These are phyloP conservation scores for Seriola rivoliana DNA, from an alignment of 2,113 vertebrate species.

Conservation along the genomic window DNA sequence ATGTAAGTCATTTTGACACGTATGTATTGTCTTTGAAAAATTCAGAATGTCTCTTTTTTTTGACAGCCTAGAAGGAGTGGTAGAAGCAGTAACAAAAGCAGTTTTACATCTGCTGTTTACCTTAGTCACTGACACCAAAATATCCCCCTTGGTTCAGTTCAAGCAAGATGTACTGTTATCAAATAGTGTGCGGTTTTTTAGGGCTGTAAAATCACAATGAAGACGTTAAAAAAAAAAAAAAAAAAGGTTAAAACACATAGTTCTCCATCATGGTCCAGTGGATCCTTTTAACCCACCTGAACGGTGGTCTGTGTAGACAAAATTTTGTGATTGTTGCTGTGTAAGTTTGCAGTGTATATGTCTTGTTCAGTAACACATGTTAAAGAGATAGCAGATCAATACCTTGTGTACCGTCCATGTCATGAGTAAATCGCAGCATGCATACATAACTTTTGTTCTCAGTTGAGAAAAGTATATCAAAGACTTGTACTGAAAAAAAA, in stretches of 20 bases:
- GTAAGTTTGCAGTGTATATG: slow-evolving; percentile 45
- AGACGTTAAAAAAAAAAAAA: neutral
- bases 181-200: neutral
- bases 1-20: slow-evolving; percentile 64
- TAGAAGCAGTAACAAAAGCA: slow-evolving; percentile 40
- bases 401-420: slow-evolving; percentile 23
- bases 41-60: slow-evolving; percentile 46
- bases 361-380: slow-evolving; percentile 22
- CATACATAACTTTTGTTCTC: slow-evolving; percentile 4
- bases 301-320: neutral
- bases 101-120: slow-evolving; percentile 54
- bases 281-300: neutral
- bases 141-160: slow-evolving; percentile 27
- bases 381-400: slow-evolving; percentile 1
- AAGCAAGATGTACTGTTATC: neutral
- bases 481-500: slow-evolving; percentile 25
- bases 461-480: neutral
- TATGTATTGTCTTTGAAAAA: slow-evolving; percentile 64
- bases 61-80: slow-evolving; percentile 51
- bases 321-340: slow-evolving; percentile 32
- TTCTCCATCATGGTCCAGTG: slow-evolving; percentile 10
- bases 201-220: slow-evolving; percentile 3
- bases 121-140: slow-evolving; percentile 39
- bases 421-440: slow-evolving; percentile 5
- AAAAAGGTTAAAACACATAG: neutral